phyloP scores from a whole-genome alignment of 2,888 invertebrate genomes.

The Priocnemis perturbator region DNA sequence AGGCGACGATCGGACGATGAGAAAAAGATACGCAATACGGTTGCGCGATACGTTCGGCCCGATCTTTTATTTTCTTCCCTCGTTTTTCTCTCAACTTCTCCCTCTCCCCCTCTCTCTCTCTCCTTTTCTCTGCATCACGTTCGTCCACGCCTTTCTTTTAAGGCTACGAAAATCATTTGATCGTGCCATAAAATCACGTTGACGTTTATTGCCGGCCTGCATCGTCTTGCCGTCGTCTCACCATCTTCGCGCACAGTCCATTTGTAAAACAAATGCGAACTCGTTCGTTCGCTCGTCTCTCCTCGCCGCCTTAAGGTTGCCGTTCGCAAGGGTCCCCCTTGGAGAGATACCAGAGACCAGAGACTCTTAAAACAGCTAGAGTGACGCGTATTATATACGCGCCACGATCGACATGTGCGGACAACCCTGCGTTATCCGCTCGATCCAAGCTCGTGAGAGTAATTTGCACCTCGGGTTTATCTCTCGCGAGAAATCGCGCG shows the following conservation, averaged over 20 bases:
- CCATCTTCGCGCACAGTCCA: slow-evolving; percentile 35
- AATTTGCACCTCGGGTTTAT: too few relatives aligned
- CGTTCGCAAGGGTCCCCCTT: slow-evolving; percentile 28
- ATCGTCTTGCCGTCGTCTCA: slow-evolving; percentile 27
- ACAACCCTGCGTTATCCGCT: not conserved
- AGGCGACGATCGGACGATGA: slow-evolving; percentile 1
- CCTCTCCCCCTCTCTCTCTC: not conserved
- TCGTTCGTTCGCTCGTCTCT: slow-evolving; percentile 38
- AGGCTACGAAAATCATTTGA: slow-evolving; percentile 47
- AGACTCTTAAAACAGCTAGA: slow-evolving; percentile 32
- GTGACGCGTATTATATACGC: slow-evolving; percentile 16
- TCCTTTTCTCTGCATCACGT: not conserved
- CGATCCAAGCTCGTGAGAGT: too few relatives aligned
- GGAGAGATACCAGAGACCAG: not conserved
- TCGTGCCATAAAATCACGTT: slow-evolving; percentile 49
- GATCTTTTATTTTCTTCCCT: not conserved
- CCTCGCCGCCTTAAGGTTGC: slow-evolving; percentile 41
- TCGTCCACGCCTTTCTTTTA: slow-evolving; percentile 15
- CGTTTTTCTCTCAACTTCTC: slow-evolving; percentile 7
- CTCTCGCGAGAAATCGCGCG: slow-evolving; percentile 6
- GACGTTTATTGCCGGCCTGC: slow-evolving; percentile 46
- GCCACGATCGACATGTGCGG: slow-evolving; percentile 8
- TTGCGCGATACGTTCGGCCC: slow-evolving; percentile 10
- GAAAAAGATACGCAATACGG: not conserved
- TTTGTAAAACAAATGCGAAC: slow-evolving; percentile 52